Evolutionary conservation across 2,797 vertebrate genomes (phyloP).

Genomic region (Hemibagrus guttatus): DNA sequence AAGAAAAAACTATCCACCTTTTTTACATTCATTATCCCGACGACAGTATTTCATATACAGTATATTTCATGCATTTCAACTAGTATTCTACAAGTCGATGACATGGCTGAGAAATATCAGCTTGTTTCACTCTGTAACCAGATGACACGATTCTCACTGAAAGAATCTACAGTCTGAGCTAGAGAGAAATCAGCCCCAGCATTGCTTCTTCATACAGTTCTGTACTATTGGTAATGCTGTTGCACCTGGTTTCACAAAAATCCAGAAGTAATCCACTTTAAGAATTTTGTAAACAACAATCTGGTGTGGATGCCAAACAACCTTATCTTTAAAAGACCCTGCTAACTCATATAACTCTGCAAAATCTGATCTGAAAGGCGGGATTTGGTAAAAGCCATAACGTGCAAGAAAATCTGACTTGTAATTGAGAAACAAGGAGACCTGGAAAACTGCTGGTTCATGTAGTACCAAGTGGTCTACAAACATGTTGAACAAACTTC

Average conservation of each 20-base stretch:
- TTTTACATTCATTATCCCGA: neutral
- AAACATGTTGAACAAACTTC: neutral
- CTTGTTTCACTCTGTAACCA: neutral
- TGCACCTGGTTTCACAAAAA: neutral
- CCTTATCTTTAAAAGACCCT: neutral
- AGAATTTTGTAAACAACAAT: neutral
- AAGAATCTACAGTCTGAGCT: neutral
- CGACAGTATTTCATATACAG: neutral
- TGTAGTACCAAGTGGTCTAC: neutral
- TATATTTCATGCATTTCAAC: too few relatives aligned
- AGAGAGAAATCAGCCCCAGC: neutral
- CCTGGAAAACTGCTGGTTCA: neutral
- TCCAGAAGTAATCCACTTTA: neutral
- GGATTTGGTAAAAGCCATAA: neutral
- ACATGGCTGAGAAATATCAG: neutral
- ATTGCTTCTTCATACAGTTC: neutral
- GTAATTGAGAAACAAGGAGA: neutral
- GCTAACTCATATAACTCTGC: neutral
- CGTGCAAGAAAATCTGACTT: neutral
- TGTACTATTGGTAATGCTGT: neutral
- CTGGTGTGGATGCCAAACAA: neutral
- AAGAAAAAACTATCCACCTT: neutral
- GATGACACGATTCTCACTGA: neutral
- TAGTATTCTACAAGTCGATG: neutral
- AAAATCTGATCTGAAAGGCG: neutral